A percentile compares a stretch with the other conserved stretches of the same genome.
phyloP scores from a whole-genome alignment of 2,113 vertebrate genomes.

The Malaclemys terrapin region DNA sequence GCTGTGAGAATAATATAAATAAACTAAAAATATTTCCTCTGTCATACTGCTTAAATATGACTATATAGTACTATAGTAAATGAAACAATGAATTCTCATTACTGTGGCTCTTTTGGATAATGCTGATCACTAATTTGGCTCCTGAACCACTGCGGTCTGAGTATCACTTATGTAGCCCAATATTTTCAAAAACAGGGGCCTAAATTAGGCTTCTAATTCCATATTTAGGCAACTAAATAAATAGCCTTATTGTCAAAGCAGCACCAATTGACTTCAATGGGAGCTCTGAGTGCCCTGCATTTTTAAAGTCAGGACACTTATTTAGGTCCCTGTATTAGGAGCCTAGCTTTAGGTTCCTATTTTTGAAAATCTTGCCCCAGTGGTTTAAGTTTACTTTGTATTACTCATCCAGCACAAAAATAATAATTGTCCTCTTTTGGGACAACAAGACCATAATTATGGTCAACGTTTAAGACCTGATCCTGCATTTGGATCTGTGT shows the following conservation, averaged over 20 bases:
- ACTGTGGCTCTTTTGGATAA: too few relatives aligned
- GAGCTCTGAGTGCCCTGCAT: accelerated
- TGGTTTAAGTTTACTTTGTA: not conserved
- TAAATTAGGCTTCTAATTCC: not conserved
- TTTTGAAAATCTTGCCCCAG: not conserved
- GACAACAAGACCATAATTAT: not conserved
- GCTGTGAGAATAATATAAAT: not conserved
- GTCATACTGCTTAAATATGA: not conserved
- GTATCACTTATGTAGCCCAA: not conserved
- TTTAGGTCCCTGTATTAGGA: not conserved
- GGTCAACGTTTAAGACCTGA: not conserved
- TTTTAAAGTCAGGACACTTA: not conserved
- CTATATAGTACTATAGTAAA: too few relatives aligned
- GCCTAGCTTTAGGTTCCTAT: not conserved
- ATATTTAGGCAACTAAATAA: not conserved
- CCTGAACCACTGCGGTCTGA: not conserved
- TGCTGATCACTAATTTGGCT: not conserved
- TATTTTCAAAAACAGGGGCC: not conserved
- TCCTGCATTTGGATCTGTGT: accelerated
- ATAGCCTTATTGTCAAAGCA: not conserved
- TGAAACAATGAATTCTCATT: too few relatives aligned
- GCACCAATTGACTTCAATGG: not conserved
- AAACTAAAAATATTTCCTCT: not conserved
- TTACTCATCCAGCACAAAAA: not conserved
- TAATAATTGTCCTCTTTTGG: not conserved